Evolutionary conservation across 2,113 vertebrate genomes (phyloP), one percentile per base, ranked within the genome.

Genomic region (Syrrhaptes paradoxus): DNA sequence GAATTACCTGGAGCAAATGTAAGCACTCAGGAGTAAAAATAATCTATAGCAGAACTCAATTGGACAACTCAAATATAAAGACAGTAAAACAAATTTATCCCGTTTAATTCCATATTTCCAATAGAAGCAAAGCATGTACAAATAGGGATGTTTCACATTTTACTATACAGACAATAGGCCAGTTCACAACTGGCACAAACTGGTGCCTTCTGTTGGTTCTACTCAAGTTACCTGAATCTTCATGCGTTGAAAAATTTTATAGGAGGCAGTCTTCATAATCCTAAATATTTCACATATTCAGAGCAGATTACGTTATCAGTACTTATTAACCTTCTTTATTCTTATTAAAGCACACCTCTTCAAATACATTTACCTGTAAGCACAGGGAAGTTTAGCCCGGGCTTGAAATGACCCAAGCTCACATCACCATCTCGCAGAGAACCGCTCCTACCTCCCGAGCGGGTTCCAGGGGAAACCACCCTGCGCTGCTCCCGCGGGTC

Each of bases 361-460:
- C 28, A 18, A 31, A 46, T 0, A 11, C 1, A 1, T 45, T 41
- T 62, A 54, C 49, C 36, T 28, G 19, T 21, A 17, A n/a, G 34
- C 36, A 16, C 1, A 18, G 13, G 65, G 29, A 51, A 81, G 54
- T 11, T 63, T 25, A 43, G 7, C 24, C 9, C 4, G 0, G 2
- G 11, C 66, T 15, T n/a, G 74, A 22, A 67, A 72, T 2, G 41
- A 76, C 52, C 20, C 17, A 3, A 26, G 71, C 51, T 45, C 8
- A 1, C 4, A 7, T 3, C 12, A 21, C 2, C 62, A 14, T 1
- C 24, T 15, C 13, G 11, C 43, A 31, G 65, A 62, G 54, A 70
- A 7, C 10, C 6, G 28, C 6, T 92, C 7, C 76, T 4, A 2
- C 36, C 66, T 66, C n/a, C n/a, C n/a, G n/a, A n/a, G n/a, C n/a